Evolutionary conservation across 2,113 vertebrate genomes (phyloP).

Genomic region (Phoxinus phoxinus): DNA sequence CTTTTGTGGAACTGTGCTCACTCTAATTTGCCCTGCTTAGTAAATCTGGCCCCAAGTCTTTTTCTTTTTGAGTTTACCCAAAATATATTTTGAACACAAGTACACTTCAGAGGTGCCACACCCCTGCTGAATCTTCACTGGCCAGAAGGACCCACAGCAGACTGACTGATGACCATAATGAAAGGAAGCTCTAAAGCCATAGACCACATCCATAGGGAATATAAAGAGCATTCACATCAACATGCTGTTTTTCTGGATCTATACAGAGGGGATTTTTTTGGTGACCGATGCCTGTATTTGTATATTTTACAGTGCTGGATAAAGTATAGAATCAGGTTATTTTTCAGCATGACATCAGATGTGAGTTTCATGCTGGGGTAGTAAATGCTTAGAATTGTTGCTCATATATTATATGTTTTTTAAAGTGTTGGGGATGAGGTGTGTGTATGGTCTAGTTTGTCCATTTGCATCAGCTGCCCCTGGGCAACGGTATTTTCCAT

Average conservation of each 20-base stretch:
- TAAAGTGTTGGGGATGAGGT: not conserved
- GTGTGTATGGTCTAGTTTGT: conserved; percentile 14
- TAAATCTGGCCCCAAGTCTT: no score
- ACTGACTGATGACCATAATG: conserved; percentile 65
- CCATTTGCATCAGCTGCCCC: not conserved
- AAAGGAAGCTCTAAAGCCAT: conserved; percentile 71
- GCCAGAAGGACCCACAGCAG: conserved; percentile 58
- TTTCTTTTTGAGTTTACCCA: no score
- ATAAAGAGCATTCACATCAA: conserved; percentile 59
- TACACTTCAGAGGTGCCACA: not conserved
- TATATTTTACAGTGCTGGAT: not conserved
- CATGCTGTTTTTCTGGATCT: conserved; percentile 56
- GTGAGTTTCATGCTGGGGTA: conserved; percentile 84
- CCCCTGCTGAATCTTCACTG: conserved; percentile 29
- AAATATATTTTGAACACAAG: no score
- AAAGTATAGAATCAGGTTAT: not conserved
- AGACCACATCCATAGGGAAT: conserved; percentile 67
- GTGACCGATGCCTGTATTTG: conserved; percentile 25
- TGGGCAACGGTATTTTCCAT: conserved; percentile 8
- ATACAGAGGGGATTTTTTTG: conserved; percentile 33
- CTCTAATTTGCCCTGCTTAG: no score
- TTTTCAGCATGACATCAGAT: conserved; percentile 81
- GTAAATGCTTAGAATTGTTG: not conserved
- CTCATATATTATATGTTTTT: not conserved
- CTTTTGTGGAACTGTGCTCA: no score